phyloP scores from a whole-genome alignment of 2,113 vertebrate species.

The Mormyrus iriodes region DNA sequence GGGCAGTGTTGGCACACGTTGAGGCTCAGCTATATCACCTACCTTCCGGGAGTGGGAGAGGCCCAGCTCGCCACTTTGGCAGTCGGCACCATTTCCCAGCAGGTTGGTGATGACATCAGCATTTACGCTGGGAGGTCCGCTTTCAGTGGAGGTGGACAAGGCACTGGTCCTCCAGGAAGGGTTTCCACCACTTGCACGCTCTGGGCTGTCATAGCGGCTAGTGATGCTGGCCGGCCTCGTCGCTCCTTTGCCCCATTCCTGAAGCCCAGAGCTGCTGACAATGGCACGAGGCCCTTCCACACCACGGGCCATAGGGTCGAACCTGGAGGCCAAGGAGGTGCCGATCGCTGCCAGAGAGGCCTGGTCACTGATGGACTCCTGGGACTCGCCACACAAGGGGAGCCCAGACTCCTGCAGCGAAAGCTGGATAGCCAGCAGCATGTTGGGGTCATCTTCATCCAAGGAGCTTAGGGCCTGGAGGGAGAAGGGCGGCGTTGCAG shows the following conservation, averaged over 20 bases:
- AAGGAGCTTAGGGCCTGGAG: conserved; percentile 82
- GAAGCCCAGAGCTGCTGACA: conserved; percentile 84
- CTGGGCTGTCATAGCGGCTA: conserved; percentile 62
- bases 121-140: conserved; percentile 65
- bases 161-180: conserved; percentile 59
- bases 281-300: conserved; percentile 61
- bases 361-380: conserved; percentile 73
- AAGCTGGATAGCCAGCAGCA: conserved; percentile 92
- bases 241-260: conserved; percentile 82
- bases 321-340: conserved; percentile 82
- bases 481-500: conserved; percentile 59
- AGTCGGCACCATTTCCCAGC: conserved; percentile 92
- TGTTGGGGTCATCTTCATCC: conserved; percentile 96
- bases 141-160: conserved; percentile 61
- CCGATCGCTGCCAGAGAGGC: conserved; percentile 84
- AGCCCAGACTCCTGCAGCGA: conserved; percentile 91
- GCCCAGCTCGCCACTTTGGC: conserved; percentile 83
- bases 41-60: conserved; percentile 55
- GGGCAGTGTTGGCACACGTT: conserved; percentile 54
- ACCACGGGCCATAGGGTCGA: conserved; percentile 69
- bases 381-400: conserved; percentile 61
- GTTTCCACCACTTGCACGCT: conserved; percentile 56
- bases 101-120: conserved; percentile 77
- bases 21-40: neutral
- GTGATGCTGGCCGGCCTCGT: conserved; percentile 69